phyloP scores from a whole-genome alignment of 2,888 invertebrate genomes.

The Thera obeliscata region DNA sequence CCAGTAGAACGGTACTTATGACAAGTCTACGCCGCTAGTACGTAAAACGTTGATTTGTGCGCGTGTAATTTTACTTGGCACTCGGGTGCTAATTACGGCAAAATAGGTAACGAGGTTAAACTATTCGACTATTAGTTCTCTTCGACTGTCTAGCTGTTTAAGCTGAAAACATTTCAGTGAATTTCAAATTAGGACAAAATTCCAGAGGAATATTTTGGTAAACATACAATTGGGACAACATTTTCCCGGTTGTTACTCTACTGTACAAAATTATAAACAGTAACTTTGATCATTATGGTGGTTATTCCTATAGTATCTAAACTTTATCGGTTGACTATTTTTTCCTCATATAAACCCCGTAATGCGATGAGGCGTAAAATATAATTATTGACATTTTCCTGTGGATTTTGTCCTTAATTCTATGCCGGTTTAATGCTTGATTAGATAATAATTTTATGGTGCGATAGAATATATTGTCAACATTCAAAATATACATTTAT shows the following conservation, averaged over 20 bases:
- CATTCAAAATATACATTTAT: neutral
- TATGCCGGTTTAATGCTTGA: conserved; percentile 10
- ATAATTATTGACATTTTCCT: conserved; percentile 15
- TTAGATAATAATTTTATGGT: conserved; percentile 15
- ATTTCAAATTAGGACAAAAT: neutral
- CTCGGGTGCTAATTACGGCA: conserved; percentile 31
- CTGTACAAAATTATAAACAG: too few species aligned
- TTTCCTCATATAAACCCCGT: conserved; percentile 14
- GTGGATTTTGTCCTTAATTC: conserved; percentile 15
- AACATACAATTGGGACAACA: neutral
- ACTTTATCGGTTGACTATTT: conserved; percentile 1
- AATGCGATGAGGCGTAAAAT: conserved; percentile 6
- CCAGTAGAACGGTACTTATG: neutral
- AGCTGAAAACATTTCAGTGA: neutral
- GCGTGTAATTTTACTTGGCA: conserved; percentile 28
- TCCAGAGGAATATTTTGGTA: neutral
- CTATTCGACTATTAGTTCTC: conserved; percentile 25
- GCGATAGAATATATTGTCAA: neutral
- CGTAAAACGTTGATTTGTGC: conserved; percentile 29
- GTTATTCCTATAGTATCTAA: neutral
- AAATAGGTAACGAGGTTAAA: conserved; percentile 28
- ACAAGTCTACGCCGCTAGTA: neutral
- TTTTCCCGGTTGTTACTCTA: neutral
- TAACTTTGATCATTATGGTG: too few species aligned
- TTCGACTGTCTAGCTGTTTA: conserved; percentile 9